Evolutionary conservation across 2,888 invertebrate species (phyloP).

Genomic region (Pantelozetes paolii): DNA sequence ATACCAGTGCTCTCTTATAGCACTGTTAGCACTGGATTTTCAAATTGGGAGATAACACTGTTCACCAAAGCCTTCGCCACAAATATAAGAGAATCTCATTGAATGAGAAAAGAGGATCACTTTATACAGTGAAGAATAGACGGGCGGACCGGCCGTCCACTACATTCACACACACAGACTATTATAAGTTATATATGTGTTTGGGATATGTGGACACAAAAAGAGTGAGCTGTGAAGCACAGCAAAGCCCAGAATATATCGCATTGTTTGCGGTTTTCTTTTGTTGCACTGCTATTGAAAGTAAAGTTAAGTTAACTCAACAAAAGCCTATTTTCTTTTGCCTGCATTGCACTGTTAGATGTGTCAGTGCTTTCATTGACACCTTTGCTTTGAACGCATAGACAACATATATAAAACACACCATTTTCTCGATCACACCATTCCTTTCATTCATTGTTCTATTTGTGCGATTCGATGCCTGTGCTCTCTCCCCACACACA

Average conservation of each 20-base stretch:
- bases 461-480: slow-evolving; percentile 23
- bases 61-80: not conserved
- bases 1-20: not conserved
- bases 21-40: slow-evolving; percentile 25
- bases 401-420: slow-evolving; percentile 15
- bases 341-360: not conserved
- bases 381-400: slow-evolving; percentile 14
- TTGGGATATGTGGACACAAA: not conserved
- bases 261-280: slow-evolving; percentile 34
- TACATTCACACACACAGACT: not conserved
- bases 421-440: slow-evolving; percentile 27
- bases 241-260: slow-evolving; percentile 7
- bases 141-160: slow-evolving; percentile 20
- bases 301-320: slow-evolving; percentile 36
- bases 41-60: slow-evolving; percentile 26
- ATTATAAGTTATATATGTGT: slow-evolving; percentile 12
- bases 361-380: slow-evolving; percentile 31
- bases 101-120: slow-evolving; percentile 36
- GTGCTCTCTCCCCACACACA: slow-evolving; percentile 5
- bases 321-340: slow-evolving; percentile 26
- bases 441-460: slow-evolving; percentile 25
- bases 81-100: slow-evolving; percentile 32
- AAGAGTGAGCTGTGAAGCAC: slow-evolving; percentile 23
- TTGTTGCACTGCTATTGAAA: not conserved
- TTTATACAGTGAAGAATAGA: slow-evolving; percentile 5